A percentile compares a stretch with the other conserved stretches of the same genome.
Conservation (phyloP, 2,113 vertebrate species). For the Brachirus orientalis region DNA sequence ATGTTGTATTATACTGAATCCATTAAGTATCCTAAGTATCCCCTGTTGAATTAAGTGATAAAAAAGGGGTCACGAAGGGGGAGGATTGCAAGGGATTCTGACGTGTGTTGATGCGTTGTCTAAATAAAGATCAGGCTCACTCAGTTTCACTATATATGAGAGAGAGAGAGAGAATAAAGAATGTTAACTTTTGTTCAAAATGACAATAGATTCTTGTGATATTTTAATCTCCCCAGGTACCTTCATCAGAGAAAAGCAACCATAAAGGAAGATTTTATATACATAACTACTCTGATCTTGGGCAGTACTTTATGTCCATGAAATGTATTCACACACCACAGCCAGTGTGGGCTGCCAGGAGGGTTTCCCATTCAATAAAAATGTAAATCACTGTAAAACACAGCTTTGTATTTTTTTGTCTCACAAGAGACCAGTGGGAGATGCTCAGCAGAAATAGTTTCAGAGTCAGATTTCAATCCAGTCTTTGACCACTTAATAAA, state of each 20-base stretch:
- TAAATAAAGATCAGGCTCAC: conserved; percentile 4
- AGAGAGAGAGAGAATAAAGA: conserved; percentile 25
- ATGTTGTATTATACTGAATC: conserved; percentile 1
- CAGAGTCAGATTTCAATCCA: not conserved
- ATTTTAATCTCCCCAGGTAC: conserved; percentile 31
- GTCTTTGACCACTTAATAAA: not conserved
- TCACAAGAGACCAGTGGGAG: not conserved
- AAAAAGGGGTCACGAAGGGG: not conserved
- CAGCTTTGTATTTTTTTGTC: not conserved
- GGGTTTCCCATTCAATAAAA: conserved; percentile 25
- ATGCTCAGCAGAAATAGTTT: conserved; percentile 15
- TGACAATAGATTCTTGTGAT: conserved; percentile 32
- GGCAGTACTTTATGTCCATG: too few species aligned
- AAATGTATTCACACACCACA: conserved; percentile 24
- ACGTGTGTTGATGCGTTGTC: conserved; percentile 11
- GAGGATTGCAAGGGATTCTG: not conserved
- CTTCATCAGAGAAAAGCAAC: conserved; percentile 23
- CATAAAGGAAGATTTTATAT: conserved; percentile 30
- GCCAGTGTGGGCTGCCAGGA: not conserved
- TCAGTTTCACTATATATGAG: too few species aligned
- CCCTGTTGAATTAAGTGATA: conserved; percentile 26
- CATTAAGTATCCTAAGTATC: not conserved
- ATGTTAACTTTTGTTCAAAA: conserved; percentile 40
- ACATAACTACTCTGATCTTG: conserved; percentile 31
- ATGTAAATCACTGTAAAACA: conserved; percentile 36